phyloP scores from a whole-genome alignment of 2,888 invertebrate genomes.

The Geotrupes spiniger region DNA sequence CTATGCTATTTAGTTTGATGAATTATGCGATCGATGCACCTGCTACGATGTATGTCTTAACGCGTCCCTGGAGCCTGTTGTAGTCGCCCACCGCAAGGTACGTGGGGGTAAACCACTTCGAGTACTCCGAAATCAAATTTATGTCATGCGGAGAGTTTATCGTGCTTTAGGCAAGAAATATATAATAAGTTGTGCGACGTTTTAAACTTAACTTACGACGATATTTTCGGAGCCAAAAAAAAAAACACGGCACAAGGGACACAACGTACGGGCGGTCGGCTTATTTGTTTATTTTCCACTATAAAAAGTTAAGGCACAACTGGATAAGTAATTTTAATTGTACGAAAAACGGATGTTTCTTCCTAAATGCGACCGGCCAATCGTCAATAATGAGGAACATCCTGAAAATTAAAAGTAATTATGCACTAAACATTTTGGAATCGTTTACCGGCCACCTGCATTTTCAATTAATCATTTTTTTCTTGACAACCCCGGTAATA shows the following conservation, averaged over 20 bases:
- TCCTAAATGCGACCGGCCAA: not conserved
- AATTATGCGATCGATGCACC: no score
- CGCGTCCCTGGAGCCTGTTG: not conserved
- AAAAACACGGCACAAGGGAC: not conserved
- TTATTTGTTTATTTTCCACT: not conserved
- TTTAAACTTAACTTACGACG: slow-evolving; percentile 11
- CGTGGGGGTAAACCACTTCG: slow-evolving; percentile 28
- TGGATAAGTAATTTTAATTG: slow-evolving; percentile 1
- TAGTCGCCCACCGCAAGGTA: slow-evolving; percentile 3
- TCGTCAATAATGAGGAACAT: not conserved
- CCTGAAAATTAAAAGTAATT: slow-evolving; percentile 5
- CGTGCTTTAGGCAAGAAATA: slow-evolving; percentile 16
- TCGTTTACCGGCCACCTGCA: slow-evolving; percentile 9
- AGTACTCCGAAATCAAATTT: slow-evolving; percentile 29
- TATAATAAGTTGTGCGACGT: slow-evolving; percentile 13
- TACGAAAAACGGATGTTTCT: not conserved
- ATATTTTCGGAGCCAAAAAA: slow-evolving; percentile 3
- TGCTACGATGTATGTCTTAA: no score
- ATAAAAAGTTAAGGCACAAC: not conserved
- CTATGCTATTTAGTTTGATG: no score
- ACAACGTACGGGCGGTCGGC: not conserved
- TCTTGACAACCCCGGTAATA: slow-evolving; percentile 4
- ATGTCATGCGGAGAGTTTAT: slow-evolving; percentile 22
- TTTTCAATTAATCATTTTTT: slow-evolving; percentile 14
- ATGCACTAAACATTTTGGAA: slow-evolving; percentile 9